A percentile compares a stretch with the other conserved stretches of the same genome.
Conservation (phyloP, 2,888 invertebrate genomes). For the Drosophila anceps region DNA sequence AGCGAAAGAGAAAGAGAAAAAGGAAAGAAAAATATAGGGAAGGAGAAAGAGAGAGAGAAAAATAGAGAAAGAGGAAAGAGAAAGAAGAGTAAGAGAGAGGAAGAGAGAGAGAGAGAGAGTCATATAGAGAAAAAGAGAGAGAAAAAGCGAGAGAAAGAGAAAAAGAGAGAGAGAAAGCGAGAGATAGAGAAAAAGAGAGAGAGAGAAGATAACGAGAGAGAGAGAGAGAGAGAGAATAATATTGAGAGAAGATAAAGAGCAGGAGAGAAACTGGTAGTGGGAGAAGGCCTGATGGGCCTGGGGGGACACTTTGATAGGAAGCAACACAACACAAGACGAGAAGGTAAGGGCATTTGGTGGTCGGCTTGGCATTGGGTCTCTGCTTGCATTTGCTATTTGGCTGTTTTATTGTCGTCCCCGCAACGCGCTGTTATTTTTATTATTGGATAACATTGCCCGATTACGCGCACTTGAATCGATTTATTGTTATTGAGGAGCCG, state of each 20-base stretch:
- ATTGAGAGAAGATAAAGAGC: no score
- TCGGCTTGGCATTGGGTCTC: background rate
- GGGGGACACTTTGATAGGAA: no score
- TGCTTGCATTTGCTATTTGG: slow-evolving; percentile 14
- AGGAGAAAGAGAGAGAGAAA: background rate
- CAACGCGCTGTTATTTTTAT: slow-evolving; percentile 68
- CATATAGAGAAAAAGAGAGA: background rate
- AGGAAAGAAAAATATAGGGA: no score
- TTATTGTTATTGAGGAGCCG: slow-evolving; percentile 71
- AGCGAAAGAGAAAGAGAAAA: background rate
- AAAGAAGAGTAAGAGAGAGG: no score
- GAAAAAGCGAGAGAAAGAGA: background rate
- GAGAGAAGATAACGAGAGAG: no score
- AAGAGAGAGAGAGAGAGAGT: no score
- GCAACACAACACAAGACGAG: no score
- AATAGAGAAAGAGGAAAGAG: background rate
- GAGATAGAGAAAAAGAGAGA: background rate
- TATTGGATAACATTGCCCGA: slow-evolving; percentile 76
- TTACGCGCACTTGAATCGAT: slow-evolving; percentile 78
- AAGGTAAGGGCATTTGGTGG: slow-evolving; percentile 21
- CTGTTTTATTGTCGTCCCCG: slow-evolving; percentile 57
- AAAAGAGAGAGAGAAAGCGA: background rate
- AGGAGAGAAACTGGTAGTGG: no score
- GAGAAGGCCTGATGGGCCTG: no score
- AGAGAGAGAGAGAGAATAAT: no score